These are phyloP conservation scores for Trichogramma evanescens DNA, from an alignment of 2,888 invertebrate genomes.

Conservation along the genomic window DNA sequence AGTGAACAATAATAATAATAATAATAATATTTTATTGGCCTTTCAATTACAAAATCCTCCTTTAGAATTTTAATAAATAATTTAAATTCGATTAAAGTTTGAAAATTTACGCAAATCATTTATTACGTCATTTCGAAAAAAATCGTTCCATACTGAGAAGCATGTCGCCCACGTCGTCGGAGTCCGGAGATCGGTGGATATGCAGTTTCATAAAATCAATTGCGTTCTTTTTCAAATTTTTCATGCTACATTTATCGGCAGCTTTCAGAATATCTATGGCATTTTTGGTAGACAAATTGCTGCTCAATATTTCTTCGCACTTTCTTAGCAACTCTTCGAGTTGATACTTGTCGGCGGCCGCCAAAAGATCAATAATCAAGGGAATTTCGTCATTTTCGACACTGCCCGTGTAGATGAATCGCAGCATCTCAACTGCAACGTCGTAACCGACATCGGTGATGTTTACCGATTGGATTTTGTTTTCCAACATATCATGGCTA, in stretches of 20 bases:
- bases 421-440: neutral
- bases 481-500: neutral
- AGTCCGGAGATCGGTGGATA: too few relatives aligned
- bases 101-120: too few relatives aligned
- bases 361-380: neutral
- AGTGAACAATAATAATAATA: too few relatives aligned
- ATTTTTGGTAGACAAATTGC: neutral
- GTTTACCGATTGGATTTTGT: neutral
- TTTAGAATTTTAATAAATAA: too few relatives aligned
- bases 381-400: neutral
- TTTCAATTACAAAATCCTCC: too few relatives aligned
- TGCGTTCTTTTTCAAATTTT: neutral
- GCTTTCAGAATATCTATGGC: neutral
- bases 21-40: too few relatives aligned
- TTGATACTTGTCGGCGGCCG: neutral
- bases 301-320: neutral
- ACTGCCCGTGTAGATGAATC: neutral
- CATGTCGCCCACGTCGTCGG: too few relatives aligned
- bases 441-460: neutral
- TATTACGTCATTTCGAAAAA: too few relatives aligned
- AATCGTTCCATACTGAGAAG: too few relatives aligned
- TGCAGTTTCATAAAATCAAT: neutral
- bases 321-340: neutral
- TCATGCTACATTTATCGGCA: neutral
- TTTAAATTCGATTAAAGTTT: too few relatives aligned